A percentile compares a stretch with the other conserved stretches of the same genome.
These are phyloP conservation scores for Perodicticus potto DNA, from an alignment of 2,797 vertebrate species.

Conservation along the genomic window DNA sequence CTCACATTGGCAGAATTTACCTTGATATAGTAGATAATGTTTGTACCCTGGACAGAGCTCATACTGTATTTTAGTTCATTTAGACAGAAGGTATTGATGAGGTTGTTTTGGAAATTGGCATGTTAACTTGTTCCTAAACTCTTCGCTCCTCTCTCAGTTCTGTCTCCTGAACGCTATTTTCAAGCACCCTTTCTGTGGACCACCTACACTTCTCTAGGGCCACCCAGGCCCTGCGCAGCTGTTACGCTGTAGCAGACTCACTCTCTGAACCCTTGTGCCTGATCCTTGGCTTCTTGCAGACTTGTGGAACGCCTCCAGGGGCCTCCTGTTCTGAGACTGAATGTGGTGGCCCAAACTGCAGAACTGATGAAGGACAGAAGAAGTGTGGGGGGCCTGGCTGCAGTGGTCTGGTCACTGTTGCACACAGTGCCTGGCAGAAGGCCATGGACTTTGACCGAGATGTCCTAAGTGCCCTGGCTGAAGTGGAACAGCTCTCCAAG, in stretches of 20 bases:
- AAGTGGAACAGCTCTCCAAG: slow-evolving; percentile 96
- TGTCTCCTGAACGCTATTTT: neutral
- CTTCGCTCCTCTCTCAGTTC: neutral
- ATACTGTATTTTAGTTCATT: neutral
- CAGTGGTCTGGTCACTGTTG: slow-evolving; percentile 89
- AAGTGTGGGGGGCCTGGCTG: slow-evolving; percentile 95
- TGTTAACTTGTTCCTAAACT: neutral
- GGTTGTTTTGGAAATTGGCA: neutral
- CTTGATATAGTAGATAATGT: neutral
- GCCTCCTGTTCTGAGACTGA: slow-evolving; percentile 91
- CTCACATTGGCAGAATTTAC: neutral
- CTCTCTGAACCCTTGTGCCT: neutral
- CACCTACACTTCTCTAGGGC: neutral
- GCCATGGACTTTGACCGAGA: slow-evolving; percentile 94
- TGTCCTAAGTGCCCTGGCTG: slow-evolving; percentile 93
- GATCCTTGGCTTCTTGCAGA: slow-evolving; percentile 86
- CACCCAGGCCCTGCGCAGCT: slow-evolving; percentile 57
- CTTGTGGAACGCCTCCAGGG: slow-evolving; percentile 91
- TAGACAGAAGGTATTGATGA: neutral
- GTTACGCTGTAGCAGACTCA: neutral
- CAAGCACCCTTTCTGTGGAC: neutral
- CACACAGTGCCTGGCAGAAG: slow-evolving; percentile 92
- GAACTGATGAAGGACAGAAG: slow-evolving; percentile 89
- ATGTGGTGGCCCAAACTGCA: slow-evolving; percentile 94
- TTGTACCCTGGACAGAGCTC: neutral